Evolutionary conservation across 30 jellyfish, hydroid and myxozoan species (phyloP).

Genomic region (Aurelia aurita): DNA sequence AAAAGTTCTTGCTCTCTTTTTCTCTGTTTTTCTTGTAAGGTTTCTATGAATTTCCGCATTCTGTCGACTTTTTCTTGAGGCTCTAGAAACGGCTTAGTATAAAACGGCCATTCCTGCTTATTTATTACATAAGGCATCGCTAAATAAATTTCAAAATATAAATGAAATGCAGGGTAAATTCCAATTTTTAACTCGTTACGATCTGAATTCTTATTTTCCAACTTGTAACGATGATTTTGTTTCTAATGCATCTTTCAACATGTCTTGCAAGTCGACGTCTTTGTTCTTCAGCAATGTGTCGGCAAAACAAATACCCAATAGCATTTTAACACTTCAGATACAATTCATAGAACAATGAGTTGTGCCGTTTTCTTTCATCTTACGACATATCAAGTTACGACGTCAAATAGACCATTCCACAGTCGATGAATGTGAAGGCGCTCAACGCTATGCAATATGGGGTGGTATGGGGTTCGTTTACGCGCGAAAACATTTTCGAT

Average conservation of each 20-base stretch:
- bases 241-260: constrained; percentile 2
- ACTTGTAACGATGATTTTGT: constrained; percentile 7
- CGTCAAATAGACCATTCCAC: too few relatives aligned
- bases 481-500: too few relatives aligned
- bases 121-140: too few relatives aligned
- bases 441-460: too few relatives aligned
- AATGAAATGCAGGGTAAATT: constrained; percentile 2
- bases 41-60: constrained; percentile 5
- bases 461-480: too few relatives aligned
- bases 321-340: too few relatives aligned
- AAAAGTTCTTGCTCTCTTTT: constrained; percentile 5
- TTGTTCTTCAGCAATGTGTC: not conserved
- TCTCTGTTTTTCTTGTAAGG: constrained; percentile 2
- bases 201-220: constrained; percentile 19
- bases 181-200: constrained; percentile 4
- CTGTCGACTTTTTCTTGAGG: constrained; percentile 49
- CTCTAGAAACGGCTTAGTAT: constrained; percentile 4
- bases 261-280: not conserved
- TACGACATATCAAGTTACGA: too few relatives aligned
- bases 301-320: too few relatives aligned
- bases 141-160: too few relatives aligned
- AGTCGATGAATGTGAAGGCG: too few relatives aligned
- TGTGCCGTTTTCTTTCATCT: too few relatives aligned
- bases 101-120: not conserved
- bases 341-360: too few relatives aligned